Evolutionary conservation across 1,140 invertebrate species (phyloP).

Genomic region (Schmidtea mediterranea): DNA sequence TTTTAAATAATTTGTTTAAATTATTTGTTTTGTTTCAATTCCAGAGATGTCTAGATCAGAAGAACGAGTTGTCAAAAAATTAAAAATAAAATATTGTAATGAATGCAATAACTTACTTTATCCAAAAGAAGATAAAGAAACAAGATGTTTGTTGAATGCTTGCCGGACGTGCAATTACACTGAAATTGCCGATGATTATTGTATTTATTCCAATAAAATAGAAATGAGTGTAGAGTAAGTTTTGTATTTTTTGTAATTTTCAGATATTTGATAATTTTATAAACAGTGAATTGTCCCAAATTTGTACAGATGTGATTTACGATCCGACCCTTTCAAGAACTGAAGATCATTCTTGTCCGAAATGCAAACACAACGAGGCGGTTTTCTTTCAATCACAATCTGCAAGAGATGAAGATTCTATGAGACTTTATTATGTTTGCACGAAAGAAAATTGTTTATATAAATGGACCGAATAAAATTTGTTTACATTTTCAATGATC

Average conservation of each 20-base stretch:
- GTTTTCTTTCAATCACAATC: constrained; percentile 83
- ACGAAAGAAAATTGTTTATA: constrained; percentile 69
- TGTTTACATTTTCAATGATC: too few relatives aligned
- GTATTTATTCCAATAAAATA: constrained; percentile 98
- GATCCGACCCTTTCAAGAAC: constrained; percentile 89
- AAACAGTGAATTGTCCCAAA: neutral
- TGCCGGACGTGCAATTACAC: constrained; percentile 91
- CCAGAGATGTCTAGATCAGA: too few relatives aligned
- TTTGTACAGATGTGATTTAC: constrained; percentile 56
- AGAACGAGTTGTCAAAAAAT: too few relatives aligned
- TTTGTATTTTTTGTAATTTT: too few relatives aligned
- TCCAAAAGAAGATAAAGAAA: constrained; percentile 92
- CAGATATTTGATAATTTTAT: too few relatives aligned
- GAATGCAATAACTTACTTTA: constrained; percentile 87
- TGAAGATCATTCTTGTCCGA: constrained; percentile 87
- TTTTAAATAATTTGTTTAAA: too few relatives aligned
- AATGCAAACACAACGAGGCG: constrained; percentile 65
- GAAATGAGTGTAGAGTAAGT: constrained; percentile 95
- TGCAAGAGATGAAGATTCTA: constrained; percentile 79
- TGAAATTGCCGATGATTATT: constrained; percentile 77
- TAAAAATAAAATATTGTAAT: neutral
- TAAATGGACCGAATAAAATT: constrained; percentile 83
- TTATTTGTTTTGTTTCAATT: too few relatives aligned
- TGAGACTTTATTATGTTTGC: constrained; percentile 96
- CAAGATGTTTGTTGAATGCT: constrained; percentile 70